A percentile compares a stretch with the other conserved stretches of the same genome.
Conservation (phyloP, 2,113 vertebrate species). For the Istiophorus platypterus region DNA sequence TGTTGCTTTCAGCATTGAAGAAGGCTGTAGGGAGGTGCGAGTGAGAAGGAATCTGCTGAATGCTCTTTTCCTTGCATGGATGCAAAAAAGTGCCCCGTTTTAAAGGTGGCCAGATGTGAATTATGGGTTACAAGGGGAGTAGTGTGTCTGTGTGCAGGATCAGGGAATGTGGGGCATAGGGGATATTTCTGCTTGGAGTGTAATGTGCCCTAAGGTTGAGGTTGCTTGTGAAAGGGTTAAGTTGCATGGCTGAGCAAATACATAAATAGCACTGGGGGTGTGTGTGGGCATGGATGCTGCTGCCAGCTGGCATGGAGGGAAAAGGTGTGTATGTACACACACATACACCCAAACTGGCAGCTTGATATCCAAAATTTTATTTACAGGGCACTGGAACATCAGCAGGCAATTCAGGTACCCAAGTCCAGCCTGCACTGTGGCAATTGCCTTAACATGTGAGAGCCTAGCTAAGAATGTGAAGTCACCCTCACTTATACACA, state of each 20-base stretch:
- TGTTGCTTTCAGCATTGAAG: slow-evolving; percentile 11
- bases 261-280: slow-evolving; percentile 62
- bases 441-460: slow-evolving; percentile 68
- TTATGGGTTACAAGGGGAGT: slow-evolving; percentile 63
- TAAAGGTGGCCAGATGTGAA: slow-evolving; percentile 68
- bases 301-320: slow-evolving; percentile 51
- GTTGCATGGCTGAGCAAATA: slow-evolving; percentile 68
- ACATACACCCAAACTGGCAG: slow-evolving; percentile 17
- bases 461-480: neutral
- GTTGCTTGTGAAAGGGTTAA: slow-evolving; percentile 74
- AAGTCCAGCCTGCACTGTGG: slow-evolving; percentile 37
- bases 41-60: slow-evolving; percentile 62
- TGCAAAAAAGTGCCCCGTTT: slow-evolving; percentile 56
- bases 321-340: slow-evolving; percentile 3
- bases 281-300: slow-evolving; percentile 35
- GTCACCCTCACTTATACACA: slow-evolving; percentile 13
- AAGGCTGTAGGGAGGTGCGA: slow-evolving; percentile 28
- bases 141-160: slow-evolving; percentile 22
- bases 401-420: slow-evolving; percentile 50
- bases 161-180: slow-evolving; percentile 46
- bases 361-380: slow-evolving; percentile 59
- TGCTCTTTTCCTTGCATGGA: slow-evolving; percentile 43
- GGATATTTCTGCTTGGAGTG: slow-evolving; percentile 60
- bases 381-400: slow-evolving; percentile 63
- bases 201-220: slow-evolving; percentile 58